Evolutionary conservation across 2,888 invertebrate genomes (phyloP), one percentile per base, ranked within the genome.

Genomic region (Caprella mutica): DNA sequence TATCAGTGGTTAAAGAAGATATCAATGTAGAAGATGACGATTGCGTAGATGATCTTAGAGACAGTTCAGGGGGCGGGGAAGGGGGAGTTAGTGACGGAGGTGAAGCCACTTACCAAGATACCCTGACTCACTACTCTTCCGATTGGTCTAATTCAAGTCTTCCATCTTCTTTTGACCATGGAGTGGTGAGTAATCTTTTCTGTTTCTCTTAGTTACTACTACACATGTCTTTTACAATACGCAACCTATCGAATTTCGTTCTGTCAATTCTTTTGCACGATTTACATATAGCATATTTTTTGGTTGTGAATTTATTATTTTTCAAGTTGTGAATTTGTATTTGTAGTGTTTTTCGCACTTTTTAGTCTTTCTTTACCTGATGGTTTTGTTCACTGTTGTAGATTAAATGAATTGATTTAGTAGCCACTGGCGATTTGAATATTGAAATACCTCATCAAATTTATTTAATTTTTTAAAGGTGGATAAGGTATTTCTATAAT

Each of bases 11-110:
- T 21, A 63, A 63, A 42, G 63, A 63, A 42, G 63, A 63, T 21
- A 43, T 63, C 46, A 53, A 55, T 17, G 40, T 63, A 39, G 59
- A 63, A 43, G 63, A 63, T 50, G 59, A 63, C 46, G 63, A 59
- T 24, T 59, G 59, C 40, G 59, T 56, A 50, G 57, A 56, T 55
- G 63, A 54, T 21, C 43, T 42, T 38, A 56, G 51, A 26, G 61
- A 61, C 39, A 61, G 63, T 55, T 59, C 55, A 6, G 59, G 59
- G 39, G 59, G 63, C 44, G 59, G 59, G 29, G 42, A 55, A 30
- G 63, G 63, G 21, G 63, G 59, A 19, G 48, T 55, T 2, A 52
- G 59, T 14, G 58, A 56, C 29, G 56, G 56, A 26, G 55, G 61
- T 24, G 61, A 61, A 19, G 26, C 43, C 5, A 21, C 46, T 0